These are phyloP conservation scores for Varroa destructor DNA, from an alignment of 1,140 invertebrate species.

Conservation along the genomic window DNA sequence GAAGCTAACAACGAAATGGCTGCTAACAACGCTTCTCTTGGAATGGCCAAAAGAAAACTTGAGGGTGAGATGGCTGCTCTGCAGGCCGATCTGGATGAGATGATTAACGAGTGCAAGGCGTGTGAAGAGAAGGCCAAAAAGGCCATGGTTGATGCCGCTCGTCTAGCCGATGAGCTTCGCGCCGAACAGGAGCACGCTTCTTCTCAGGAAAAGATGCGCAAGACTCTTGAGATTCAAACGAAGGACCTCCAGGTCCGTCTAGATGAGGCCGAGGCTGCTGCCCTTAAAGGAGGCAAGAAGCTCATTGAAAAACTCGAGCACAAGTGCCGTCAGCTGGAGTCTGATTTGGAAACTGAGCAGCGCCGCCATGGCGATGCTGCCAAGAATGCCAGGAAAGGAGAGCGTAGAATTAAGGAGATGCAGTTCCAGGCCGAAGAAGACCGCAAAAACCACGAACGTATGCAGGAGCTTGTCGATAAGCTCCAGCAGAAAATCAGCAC, in stretches of 20 bases:
- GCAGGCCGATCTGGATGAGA: slow-evolving; percentile 89
- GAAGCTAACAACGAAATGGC: slow-evolving; percentile 91
- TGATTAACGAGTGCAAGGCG: slow-evolving; percentile 87
- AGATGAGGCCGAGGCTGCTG: slow-evolving; percentile 51
- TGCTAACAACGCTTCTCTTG: slow-evolving; percentile 77
- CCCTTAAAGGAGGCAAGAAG: slow-evolving; percentile 92
- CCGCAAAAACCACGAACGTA: slow-evolving; percentile 91
- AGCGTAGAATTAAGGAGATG: slow-evolving; percentile 50
- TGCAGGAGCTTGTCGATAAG: slow-evolving; percentile 96
- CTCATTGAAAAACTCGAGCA: slow-evolving; percentile 48
- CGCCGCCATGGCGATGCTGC: slow-evolving; percentile 46
- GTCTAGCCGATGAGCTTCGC: slow-evolving; percentile 90
- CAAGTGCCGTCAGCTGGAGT: slow-evolving; percentile 65
- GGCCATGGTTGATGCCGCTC: slow-evolving; percentile 91
- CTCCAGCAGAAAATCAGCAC: slow-evolving; percentile 98
- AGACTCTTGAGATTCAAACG: slow-evolving; percentile 88
- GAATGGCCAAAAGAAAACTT: slow-evolving; percentile 91
- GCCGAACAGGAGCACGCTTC: slow-evolving; percentile 97
- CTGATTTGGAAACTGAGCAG: slow-evolving; percentile 93
- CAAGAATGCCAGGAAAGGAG: slow-evolving; percentile 64
- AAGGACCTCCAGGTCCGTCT: slow-evolving; percentile 78
- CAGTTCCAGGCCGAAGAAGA: slow-evolving; percentile 94
- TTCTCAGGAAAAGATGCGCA: slow-evolving; percentile 93
- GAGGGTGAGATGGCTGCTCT: slow-evolving; percentile 91
- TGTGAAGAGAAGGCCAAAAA: slow-evolving; percentile 95